These are phyloP conservation scores for Microtus agrestis DNA, from an alignment of 2,797 vertebrate genomes.

Conservation along the genomic window DNA sequence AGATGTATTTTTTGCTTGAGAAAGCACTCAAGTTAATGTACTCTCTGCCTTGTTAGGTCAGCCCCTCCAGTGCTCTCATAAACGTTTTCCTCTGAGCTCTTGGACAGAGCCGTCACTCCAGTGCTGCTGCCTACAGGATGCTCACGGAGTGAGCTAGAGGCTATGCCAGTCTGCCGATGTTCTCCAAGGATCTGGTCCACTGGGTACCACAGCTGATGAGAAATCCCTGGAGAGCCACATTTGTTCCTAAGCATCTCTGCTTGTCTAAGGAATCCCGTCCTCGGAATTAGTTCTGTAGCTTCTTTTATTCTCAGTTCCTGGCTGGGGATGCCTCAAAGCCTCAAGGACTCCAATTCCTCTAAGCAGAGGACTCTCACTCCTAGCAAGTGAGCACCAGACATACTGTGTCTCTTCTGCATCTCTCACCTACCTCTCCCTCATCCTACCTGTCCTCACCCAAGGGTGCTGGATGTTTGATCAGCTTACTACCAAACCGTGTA, in stretches of 20 bases:
- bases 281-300: not conserved
- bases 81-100: not conserved
- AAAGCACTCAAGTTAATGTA: not conserved
- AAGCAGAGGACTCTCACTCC: not conserved
- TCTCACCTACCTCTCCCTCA: not conserved
- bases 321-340: not conserved
- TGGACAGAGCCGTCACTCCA: not conserved
- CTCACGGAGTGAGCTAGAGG: not conserved
- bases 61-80: not conserved
- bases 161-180: not conserved
- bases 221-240: not conserved
- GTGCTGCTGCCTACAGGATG: not conserved
- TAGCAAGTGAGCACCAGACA: not conserved
- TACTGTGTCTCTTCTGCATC: not conserved
- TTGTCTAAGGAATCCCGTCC: not conserved
- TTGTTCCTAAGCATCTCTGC: constrained; percentile 4
- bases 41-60: not conserved
- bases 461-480: not conserved
- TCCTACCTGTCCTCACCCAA: not conserved
- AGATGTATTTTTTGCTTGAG: not conserved
- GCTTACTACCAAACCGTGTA: not conserved
- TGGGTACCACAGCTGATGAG: constrained; percentile 46
- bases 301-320: not conserved
- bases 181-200: not conserved
- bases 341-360: not conserved